A percentile compares a stretch with the other conserved stretches of the same genome.
Conservation (phyloP, 2,888 invertebrate species). For the Willowsia nigromaculata region DNA sequence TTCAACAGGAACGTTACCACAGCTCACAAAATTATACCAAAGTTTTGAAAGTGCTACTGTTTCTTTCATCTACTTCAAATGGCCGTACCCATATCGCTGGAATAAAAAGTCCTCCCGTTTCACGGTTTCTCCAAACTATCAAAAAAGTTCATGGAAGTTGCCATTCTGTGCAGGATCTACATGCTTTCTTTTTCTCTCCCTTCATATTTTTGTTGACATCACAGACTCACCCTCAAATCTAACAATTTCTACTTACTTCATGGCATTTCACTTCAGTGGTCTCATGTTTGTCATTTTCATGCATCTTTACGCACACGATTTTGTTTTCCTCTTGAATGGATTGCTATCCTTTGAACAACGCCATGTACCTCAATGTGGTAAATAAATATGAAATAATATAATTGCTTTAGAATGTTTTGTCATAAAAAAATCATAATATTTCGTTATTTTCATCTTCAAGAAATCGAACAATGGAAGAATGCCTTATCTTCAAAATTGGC, state of each 20-base stretch:
- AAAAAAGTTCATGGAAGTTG: neutral
- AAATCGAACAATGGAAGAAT: neutral
- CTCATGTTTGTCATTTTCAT: neutral
- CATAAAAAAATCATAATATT: neutral
- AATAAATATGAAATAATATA: neutral
- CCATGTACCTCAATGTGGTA: neutral
- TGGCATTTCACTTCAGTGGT: neutral
- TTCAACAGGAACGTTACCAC: neutral
- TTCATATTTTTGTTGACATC: conserved; percentile 6
- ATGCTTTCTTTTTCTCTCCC: neutral
- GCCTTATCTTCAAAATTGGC: neutral
- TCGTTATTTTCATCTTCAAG: neutral
- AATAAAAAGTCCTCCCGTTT: neutral
- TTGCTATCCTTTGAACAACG: neutral
- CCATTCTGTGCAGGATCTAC: neutral
- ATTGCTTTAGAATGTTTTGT: neutral
- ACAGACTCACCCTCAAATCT: neutral
- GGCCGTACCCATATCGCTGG: neutral
- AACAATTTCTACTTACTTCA: neutral
- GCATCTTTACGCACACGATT: neutral
- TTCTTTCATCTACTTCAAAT: neutral
- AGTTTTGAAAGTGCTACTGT: neutral
- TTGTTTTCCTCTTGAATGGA: neutral
- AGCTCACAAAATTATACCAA: neutral
- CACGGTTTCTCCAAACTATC: neutral